Evolutionary conservation across 2,113 vertebrate species (phyloP).

Genomic region (Hyaena hyaena): DNA sequence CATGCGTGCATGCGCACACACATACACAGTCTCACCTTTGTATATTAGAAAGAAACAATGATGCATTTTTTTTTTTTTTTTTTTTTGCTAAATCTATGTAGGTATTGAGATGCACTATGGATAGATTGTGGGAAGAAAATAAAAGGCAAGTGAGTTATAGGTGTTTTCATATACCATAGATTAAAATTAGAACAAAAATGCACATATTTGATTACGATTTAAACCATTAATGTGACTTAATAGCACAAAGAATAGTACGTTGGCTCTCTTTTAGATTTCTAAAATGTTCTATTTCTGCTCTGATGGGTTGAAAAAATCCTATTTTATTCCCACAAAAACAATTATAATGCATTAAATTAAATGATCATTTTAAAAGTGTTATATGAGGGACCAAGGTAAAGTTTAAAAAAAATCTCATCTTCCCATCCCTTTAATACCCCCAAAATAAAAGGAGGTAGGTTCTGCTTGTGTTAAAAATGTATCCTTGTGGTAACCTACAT

Average conservation of each 20-base stretch:
- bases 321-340: neutral
- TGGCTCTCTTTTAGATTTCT: neutral
- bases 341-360: neutral
- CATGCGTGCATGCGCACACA: neutral
- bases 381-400: neutral
- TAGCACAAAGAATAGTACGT: neutral
- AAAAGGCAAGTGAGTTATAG: neutral
- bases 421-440: neutral
- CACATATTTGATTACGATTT: neutral
- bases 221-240: constrained; percentile 4
- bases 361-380: neutral
- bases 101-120: neutral
- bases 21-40: neutral
- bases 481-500: neutral
- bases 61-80: constrained; percentile 7
- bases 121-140: neutral
- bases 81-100: neutral
- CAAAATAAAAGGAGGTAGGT: neutral
- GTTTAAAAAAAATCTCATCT: neutral
- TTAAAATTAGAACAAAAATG: constrained; percentile 16
- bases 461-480: neutral
- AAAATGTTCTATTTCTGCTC: neutral
- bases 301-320: neutral
- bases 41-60: neutral
- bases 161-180: neutral